Evolutionary conservation across 2,888 invertebrate genomes (phyloP).

Genomic region (Papilio gigon): DNA sequence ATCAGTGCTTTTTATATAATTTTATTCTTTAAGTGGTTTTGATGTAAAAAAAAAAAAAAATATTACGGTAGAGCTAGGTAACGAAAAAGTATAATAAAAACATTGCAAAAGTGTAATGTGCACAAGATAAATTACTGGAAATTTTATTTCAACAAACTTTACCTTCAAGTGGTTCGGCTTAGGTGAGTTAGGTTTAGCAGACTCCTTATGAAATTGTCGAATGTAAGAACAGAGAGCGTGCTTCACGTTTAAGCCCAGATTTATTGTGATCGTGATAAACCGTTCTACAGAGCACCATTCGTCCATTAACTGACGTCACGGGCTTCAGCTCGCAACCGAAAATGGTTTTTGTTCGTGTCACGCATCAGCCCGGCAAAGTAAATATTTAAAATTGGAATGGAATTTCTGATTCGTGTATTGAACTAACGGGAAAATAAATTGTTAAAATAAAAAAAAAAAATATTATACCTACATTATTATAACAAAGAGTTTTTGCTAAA

Average conservation of each 20-base stretch:
- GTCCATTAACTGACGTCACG: slow-evolving; percentile 63
- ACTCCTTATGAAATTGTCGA: slow-evolving; percentile 49
- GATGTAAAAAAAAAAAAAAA: background rate
- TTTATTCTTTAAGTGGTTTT: background rate
- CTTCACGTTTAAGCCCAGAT: slow-evolving; percentile 60
- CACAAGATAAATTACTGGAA: background rate
- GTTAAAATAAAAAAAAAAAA: slow-evolving; percentile 30
- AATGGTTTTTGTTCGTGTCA: slow-evolving; percentile 55
- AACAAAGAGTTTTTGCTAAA: too few relatives aligned
- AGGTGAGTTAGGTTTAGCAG: slow-evolving; percentile 43
- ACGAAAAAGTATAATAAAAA: background rate
- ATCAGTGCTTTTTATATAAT: slow-evolving; percentile 2
- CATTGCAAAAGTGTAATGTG: background rate
- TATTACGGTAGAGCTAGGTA: background rate
- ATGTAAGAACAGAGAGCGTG: slow-evolving; percentile 59
- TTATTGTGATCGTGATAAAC: slow-evolving; percentile 76
- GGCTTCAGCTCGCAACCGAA: slow-evolving; percentile 54
- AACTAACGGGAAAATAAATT: slow-evolving; percentile 20
- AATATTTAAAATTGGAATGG: slow-evolving; percentile 42
- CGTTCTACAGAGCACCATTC: slow-evolving; percentile 64
- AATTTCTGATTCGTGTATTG: slow-evolving; percentile 32
- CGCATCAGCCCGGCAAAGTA: slow-evolving; percentile 43
- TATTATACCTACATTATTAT: background rate
- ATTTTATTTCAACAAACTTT: slow-evolving; percentile 28
- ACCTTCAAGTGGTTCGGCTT: slow-evolving; percentile 39